phyloP scores from a whole-genome alignment of 1,140 invertebrate species.

The Heliconius melpomene region DNA sequence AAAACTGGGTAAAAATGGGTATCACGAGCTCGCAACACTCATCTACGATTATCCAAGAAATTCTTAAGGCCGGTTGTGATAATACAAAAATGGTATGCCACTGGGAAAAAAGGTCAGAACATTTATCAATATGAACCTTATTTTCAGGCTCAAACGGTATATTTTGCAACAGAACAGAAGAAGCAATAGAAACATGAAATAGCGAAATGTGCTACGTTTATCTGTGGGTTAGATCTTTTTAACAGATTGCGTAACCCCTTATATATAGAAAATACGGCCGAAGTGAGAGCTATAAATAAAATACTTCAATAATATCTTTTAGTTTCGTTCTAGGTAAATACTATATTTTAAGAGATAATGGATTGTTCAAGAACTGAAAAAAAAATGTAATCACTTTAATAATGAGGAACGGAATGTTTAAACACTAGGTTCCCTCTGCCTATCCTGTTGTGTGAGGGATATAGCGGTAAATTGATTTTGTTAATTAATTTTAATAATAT shows the following conservation, averaged over 20 bases:
- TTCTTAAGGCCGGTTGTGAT: slow-evolving; percentile 20
- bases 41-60: slow-evolving; percentile 28
- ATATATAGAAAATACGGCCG: slow-evolving; percentile 26
- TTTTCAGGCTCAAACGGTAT: not conserved
- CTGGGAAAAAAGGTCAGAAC: not conserved
- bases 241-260: slow-evolving; percentile 39
- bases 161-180: slow-evolving; percentile 1
- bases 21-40: slow-evolving; percentile 24
- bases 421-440: no score
- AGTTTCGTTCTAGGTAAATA: not conserved
- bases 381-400: no score
- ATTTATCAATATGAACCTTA: slow-evolving; percentile 6
- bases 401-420: no score
- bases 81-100: slow-evolving; percentile 26
- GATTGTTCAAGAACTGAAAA: not conserved
- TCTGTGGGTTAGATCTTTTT: slow-evolving; percentile 35
- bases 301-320: not conserved
- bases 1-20: not conserved
- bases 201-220: slow-evolving; percentile 32
- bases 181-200: slow-evolving; percentile 30
- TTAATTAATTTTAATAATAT: no score
- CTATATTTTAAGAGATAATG: not conserved
- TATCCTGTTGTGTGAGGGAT: no score
- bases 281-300: slow-evolving; percentile 16
- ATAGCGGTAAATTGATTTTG: no score